A percentile compares a stretch with the other conserved stretches of the same genome.
Conservation (phyloP, 2,797 vertebrate genomes). For the Gouania willdenowi region DNA sequence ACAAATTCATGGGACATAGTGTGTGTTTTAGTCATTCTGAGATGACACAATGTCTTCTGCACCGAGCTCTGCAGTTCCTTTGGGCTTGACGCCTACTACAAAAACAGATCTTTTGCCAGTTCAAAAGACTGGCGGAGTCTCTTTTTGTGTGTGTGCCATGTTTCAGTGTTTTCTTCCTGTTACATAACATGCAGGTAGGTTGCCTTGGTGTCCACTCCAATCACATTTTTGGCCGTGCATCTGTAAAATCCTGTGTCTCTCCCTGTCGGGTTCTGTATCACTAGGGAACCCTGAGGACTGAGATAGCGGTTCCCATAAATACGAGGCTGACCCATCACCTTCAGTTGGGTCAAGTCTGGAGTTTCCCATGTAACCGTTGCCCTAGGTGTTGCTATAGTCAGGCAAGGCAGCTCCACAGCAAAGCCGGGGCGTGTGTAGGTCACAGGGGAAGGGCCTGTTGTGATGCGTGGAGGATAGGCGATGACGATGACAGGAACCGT, state of each 20-base stretch:
- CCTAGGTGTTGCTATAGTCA: constrained; percentile 85
- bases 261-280: constrained; percentile 83
- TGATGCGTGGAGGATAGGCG: constrained; percentile 90
- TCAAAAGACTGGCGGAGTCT: constrained; percentile 1
- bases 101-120: constrained; percentile 22
- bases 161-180: constrained; percentile 21
- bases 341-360: constrained; percentile 83
- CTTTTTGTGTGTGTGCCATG: background rate
- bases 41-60: constrained; percentile 56
- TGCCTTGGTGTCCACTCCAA: constrained; percentile 86
- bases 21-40: constrained; percentile 31
- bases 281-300: constrained; percentile 86
- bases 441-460: constrained; percentile 80
- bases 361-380: constrained; percentile 88
- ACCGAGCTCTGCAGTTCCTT: constrained; percentile 68
- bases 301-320: constrained; percentile 87
- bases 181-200: constrained; percentile 92
- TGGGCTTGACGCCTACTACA: constrained; percentile 49
- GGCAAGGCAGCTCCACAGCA: constrained; percentile 83
- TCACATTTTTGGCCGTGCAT: constrained; percentile 88
- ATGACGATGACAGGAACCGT: constrained; percentile 87
- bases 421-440: constrained; percentile 83
- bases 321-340: constrained; percentile 76
- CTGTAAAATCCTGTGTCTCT: constrained; percentile 89
- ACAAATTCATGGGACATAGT: constrained; percentile 23